Percentiles rank a stretch among this genome's conserved stretches.
These are phyloP conservation scores for Electrona antarctica DNA, from an alignment of 2,113 vertebrate genomes.

Conservation along the genomic window DNA sequence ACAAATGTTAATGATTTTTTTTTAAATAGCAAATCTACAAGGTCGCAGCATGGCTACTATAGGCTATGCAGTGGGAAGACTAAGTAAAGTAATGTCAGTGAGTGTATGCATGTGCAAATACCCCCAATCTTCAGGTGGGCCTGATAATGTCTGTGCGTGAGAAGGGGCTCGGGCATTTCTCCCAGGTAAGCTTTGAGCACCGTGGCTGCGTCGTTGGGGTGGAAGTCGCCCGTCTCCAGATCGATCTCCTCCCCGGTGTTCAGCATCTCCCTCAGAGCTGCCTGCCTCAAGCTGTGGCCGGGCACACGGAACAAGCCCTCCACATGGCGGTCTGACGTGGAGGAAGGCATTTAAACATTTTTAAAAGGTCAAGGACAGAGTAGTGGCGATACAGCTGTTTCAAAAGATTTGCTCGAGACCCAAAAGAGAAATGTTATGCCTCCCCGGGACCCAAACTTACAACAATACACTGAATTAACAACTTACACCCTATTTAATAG, in stretches of 20 bases:
- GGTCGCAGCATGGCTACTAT: no score
- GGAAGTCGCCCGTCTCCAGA: constrained; percentile 92
- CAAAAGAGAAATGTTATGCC: no score
- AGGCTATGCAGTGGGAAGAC: no score
- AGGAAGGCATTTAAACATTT: background rate
- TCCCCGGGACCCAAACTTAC: no score
- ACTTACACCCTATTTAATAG: no score
- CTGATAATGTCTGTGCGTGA: constrained; percentile 93
- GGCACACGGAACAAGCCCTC: constrained; percentile 96
- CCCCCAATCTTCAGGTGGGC: constrained; percentile 88
- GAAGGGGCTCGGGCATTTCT: constrained; percentile 93
- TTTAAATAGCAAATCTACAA: no score
- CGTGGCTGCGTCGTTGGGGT: constrained; percentile 94
- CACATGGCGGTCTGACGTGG: constrained; percentile 86
- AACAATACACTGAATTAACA: no score
- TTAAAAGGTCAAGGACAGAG: constrained; percentile 5
- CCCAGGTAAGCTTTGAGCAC: constrained; percentile 93
- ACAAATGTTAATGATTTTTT: no score
- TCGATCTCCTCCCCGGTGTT: constrained; percentile 91
- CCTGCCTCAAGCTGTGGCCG: constrained; percentile 95
- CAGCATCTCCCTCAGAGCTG: constrained; percentile 90
- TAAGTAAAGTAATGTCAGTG: background rate
- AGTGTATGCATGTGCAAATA: constrained; percentile 16
- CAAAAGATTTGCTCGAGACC: no score
- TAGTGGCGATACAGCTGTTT: constrained; percentile 8